Percentiles rank a stretch among this genome's conserved stretches.
phyloP scores from a whole-genome alignment of 2,113 vertebrate species.

The Neoarius graeffei region DNA sequence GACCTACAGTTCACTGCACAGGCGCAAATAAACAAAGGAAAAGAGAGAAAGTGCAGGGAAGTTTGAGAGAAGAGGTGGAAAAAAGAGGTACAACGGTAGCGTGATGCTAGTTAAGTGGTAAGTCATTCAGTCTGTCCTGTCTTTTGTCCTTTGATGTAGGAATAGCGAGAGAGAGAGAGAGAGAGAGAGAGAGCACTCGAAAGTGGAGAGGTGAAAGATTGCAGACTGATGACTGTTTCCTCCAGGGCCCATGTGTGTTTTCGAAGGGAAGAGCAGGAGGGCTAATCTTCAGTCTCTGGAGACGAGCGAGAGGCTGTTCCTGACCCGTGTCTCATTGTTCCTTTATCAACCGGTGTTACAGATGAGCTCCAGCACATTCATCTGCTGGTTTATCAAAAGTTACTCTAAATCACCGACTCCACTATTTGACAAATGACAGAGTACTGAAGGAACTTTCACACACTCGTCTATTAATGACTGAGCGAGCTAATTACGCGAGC shows the following conservation, averaged over 20 bases:
- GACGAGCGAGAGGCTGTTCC: conserved; percentile 75
- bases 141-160: conserved; percentile 63
- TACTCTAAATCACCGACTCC: background rate
- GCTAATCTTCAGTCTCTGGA: conserved; percentile 83
- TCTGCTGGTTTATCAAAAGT: conserved; percentile 58
- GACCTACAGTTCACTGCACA: conserved; percentile 41
- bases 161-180: background rate
- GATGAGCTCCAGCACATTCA: conserved; percentile 62
- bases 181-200: conserved; percentile 1
- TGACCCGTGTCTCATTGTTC: conserved; percentile 85
- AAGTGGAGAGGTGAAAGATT: conserved; percentile 82
- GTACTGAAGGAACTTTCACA: background rate
- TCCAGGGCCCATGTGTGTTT: conserved; percentile 78
- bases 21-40: conserved; percentile 46
- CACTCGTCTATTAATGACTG: background rate
- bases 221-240: conserved; percentile 78
- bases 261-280: conserved; percentile 84
- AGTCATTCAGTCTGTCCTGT: conserved; percentile 64
- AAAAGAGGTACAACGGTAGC: conserved; percentile 57
- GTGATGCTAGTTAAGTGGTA: conserved; percentile 58
- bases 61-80: background rate
- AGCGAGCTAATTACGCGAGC: background rate
- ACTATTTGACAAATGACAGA: conserved; percentile 12
- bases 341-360: conserved; percentile 72
- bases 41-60: conserved; percentile 21